phyloP scores from a whole-genome alignment of 2,113 vertebrate species.

The Vireo altiloquus region DNA sequence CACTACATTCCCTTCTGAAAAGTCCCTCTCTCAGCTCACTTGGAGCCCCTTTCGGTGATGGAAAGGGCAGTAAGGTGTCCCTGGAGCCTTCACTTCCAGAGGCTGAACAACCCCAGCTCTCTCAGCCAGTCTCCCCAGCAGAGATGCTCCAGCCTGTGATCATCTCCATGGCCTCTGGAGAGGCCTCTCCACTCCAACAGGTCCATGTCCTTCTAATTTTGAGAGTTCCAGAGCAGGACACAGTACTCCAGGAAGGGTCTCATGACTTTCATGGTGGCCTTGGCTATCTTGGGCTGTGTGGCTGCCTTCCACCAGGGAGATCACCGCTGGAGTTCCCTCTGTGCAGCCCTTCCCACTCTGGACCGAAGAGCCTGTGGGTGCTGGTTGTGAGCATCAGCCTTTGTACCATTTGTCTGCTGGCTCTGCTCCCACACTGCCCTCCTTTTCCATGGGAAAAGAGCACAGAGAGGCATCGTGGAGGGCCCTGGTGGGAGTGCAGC shows the following conservation, averaged over 20 bases:
- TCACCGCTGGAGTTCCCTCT: not conserved
- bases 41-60: not conserved
- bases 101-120: not conserved
- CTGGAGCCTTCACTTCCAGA: not conserved
- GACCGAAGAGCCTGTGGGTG: not conserved
- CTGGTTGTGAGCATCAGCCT: not conserved
- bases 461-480: rapidly evolving
- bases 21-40: not conserved
- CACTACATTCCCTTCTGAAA: too few species aligned
- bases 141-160: not conserved
- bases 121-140: not conserved
- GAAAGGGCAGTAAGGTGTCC: not conserved
- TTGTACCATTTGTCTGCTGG: not conserved
- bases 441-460: not conserved
- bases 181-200: not conserved
- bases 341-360: rapidly evolving
- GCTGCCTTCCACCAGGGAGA: not conserved
- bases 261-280: not conserved
- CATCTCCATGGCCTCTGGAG: not conserved
- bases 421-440: not conserved
- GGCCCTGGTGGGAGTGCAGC: not conserved
- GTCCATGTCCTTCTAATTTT: not conserved
- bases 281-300: not conserved
- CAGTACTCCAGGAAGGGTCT: not conserved
- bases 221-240: not conserved